Evolutionary conservation across 2,113 vertebrate species (phyloP).

Genomic region (Puffinus mauretanicus): DNA sequence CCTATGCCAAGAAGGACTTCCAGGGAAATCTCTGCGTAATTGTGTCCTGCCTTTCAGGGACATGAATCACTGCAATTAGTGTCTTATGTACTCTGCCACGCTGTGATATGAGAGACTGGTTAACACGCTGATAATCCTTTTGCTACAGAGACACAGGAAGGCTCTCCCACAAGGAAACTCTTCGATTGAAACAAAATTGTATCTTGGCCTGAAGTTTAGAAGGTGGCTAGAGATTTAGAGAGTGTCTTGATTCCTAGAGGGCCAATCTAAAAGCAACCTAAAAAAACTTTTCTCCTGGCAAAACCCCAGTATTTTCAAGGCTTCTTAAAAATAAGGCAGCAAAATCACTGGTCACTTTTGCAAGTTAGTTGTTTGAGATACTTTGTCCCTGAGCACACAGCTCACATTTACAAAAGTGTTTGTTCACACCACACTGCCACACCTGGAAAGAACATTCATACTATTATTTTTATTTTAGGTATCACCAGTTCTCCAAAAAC

Average conservation of each 20-base stretch:
- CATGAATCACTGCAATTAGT: neutral
- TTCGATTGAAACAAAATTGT: neutral
- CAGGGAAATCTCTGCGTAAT: neutral
- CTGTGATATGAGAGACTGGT: neutral
- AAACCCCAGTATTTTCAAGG: neutral
- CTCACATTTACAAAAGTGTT: neutral
- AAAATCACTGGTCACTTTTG: neutral
- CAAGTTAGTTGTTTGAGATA: neutral
- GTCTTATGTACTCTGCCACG: rapidly evolving
- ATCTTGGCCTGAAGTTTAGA: neutral
- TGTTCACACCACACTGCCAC: neutral
- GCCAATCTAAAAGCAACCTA: neutral
- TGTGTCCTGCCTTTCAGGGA: neutral
- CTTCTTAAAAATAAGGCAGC: neutral
- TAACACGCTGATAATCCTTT: rapidly evolving
- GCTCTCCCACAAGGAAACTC: neutral
- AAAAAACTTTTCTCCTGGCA: neutral
- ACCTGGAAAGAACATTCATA: neutral
- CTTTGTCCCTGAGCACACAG: neutral
- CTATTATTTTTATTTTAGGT: neutral
- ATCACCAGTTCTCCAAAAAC: neutral
- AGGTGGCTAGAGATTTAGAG: neutral
- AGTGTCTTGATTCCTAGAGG: neutral
- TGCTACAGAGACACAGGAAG: neutral
- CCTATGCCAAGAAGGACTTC: neutral